Evolutionary conservation across 92 coral and sea anemone genomes (phyloP).

Genomic region (Pocillopora grandis): DNA sequence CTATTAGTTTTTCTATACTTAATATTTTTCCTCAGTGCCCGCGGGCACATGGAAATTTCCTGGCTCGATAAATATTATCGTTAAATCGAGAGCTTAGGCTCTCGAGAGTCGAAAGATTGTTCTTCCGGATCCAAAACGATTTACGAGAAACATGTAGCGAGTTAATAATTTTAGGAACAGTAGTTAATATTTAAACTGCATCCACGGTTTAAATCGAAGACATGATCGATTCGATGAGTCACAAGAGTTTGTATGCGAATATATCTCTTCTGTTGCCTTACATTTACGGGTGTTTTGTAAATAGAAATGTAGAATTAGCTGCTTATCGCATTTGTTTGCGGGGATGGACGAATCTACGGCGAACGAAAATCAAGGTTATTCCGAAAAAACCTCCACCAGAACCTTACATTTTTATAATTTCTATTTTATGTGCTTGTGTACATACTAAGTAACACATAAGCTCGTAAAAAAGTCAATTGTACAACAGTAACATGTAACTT

Average conservation of each 20-base stretch:
- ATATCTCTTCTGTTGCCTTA: not conserved
- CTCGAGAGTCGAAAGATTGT: slow-evolving; percentile 7
- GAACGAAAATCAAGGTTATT: too few relatives aligned
- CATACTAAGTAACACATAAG: too few relatives aligned
- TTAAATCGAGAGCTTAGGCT: slow-evolving; percentile 20
- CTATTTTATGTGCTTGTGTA: too few relatives aligned
- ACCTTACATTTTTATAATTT: too few relatives aligned
- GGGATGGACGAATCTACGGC: not conserved
- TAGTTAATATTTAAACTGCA: slow-evolving; percentile 27
- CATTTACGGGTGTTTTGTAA: not conserved
- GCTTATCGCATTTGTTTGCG: slow-evolving; percentile 7
- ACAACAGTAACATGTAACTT: too few relatives aligned
- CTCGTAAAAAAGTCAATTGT: too few relatives aligned
- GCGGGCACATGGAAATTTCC: slow-evolving; percentile 27
- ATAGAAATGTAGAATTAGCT: too few relatives aligned
- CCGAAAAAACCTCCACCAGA: too few relatives aligned
- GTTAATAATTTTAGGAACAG: not conserved
- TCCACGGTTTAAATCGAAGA: not conserved
- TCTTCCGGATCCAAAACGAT: slow-evolving; percentile 37
- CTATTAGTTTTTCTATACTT: slow-evolving; percentile 15
- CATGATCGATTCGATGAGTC: not conserved
- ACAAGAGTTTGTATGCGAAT: not conserved
- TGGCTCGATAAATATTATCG: slow-evolving; percentile 27
- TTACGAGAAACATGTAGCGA: not conserved
- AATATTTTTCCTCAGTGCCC: slow-evolving; percentile 6